A percentile compares a stretch with the other conserved stretches of the same genome.
Evolutionary conservation across 92 coral and sea anemone species (phyloP).

Genomic region (Epizoanthus rinbou): DNA sequence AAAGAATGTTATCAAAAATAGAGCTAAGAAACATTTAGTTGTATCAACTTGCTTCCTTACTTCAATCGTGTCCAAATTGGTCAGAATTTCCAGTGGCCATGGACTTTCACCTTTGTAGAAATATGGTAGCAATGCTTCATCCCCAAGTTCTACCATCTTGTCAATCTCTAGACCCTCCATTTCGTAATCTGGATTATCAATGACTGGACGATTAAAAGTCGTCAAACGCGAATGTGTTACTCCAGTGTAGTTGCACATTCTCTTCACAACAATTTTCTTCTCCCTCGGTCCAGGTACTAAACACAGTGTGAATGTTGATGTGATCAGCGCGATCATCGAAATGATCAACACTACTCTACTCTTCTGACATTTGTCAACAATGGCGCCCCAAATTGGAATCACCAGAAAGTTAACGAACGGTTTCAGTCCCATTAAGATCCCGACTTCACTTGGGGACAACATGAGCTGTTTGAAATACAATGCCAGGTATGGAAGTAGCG

Average conservation of each 20-base stretch:
- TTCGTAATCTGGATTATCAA: slow-evolving; percentile 81
- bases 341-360: slow-evolving; percentile 86
- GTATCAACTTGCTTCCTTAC: slow-evolving; percentile 80
- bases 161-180: slow-evolving; percentile 92
- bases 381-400: slow-evolving; percentile 99
- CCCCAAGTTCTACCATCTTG: slow-evolving; percentile 90
- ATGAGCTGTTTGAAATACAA: slow-evolving; percentile 95
- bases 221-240: slow-evolving; percentile 64
- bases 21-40: slow-evolving; percentile 78
- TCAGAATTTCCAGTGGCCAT: slow-evolving; percentile 82
- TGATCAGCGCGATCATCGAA: slow-evolving; percentile 89
- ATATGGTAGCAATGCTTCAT: slow-evolving; percentile 60
- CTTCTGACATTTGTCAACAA: slow-evolving; percentile 97
- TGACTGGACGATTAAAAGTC: slow-evolving; percentile 68
- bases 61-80: slow-evolving; percentile 64
- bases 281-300: slow-evolving; percentile 92
- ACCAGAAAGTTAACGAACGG: slow-evolving; percentile 98
- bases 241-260: slow-evolving; percentile 82
- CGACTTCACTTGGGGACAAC: slow-evolving; percentile 98
- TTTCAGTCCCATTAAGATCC: slow-evolving; percentile 95
- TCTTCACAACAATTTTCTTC: slow-evolving; percentile 75
- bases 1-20: slow-evolving; percentile 90
- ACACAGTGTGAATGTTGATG: slow-evolving; percentile 84
- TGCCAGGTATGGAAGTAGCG: slow-evolving; percentile 93
- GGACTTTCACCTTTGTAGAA: slow-evolving; percentile 94